Evolutionary conservation across 2,888 invertebrate genomes (phyloP).

Genomic region (Amitus sp.): DNA sequence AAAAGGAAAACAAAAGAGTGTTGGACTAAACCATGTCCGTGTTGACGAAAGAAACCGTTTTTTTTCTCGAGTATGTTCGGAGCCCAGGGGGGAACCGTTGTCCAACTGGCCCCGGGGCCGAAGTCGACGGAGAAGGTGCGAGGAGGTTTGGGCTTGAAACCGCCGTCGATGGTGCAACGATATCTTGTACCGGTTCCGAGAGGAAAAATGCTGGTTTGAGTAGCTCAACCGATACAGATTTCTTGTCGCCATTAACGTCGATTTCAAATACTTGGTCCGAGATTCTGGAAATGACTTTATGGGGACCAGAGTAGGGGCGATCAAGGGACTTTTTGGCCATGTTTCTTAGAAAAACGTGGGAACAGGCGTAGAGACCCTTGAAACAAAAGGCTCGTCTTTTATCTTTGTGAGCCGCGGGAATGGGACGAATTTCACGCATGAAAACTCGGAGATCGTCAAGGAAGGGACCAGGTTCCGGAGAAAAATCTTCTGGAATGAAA

Average conservation of each 20-base stretch:
- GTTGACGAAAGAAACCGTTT: too few species aligned
- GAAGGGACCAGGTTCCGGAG: not conserved
- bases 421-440: not conserved
- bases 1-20: too few species aligned
- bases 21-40: too few species aligned
- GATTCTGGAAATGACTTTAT: not conserved
- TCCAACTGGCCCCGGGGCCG: too few species aligned
- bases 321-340: not conserved
- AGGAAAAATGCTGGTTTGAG: not conserved
- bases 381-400: not conserved
- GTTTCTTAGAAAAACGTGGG: not conserved
- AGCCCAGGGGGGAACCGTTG: too few species aligned
- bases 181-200: too few species aligned
- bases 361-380: not conserved
- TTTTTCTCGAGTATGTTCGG: too few species aligned
- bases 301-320: not conserved
- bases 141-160: too few species aligned
- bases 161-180: too few species aligned
- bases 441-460: not conserved
- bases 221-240: not conserved
- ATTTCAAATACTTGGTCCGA: not conserved
- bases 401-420: not conserved
- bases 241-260: not conserved
- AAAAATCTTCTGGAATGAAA: not conserved
- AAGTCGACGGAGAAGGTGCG: too few species aligned